Base-by-base conservation (phyloP, 1,140 invertebrate genomes). In the Cephus cinctus region DNA sequence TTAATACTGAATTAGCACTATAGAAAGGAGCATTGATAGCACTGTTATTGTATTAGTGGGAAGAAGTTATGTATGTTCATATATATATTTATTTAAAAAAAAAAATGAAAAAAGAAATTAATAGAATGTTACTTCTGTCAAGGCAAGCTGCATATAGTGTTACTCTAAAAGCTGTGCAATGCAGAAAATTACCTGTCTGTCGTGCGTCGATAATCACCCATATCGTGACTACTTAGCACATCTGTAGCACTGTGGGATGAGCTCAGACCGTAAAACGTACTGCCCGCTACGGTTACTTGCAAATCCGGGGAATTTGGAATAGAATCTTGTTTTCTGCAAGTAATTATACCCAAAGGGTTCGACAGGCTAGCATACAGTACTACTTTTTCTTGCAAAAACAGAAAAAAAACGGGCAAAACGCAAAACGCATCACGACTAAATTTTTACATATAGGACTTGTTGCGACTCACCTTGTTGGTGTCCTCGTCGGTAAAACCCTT, bases 401-500 rank as follows among this genome's bases (percentile, higher is more conserved):
- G 15, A 31, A 22, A 38, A 35, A 4, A 21, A 5, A 35, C n/a
- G 9, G 9, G 12, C 9, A n/a, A 30, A 30, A 30, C 25, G 27
- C 11, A 30, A 30, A 30, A 2, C 27, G 27, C 27, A 11, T 30
- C 11, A 30, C 3, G 2, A 30, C 27, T 30, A 2, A 30, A 30
- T 3, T 30, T 30, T 30, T 30, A 2, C 2, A 30, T 30, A 30
- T 30, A 2, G 12, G 27, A 30, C 12, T 30, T 30, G 12, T 30
- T 1, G 1, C 12, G 27, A 40, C 25, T 54, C 27, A 68, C 65
- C 63, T 65, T 18, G 56, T 68, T 9, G 67, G 47, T 2, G 59
- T 67, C 8, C 65, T 65, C 5, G 59, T 57, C 9, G 74, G 74
- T 47, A 79, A 67, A 25, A 86, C 83, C 65, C 86, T 81, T 54